These are phyloP conservation scores for Girardia tigrina DNA, from an alignment of 2,888 invertebrate genomes.

Conservation along the genomic window DNA sequence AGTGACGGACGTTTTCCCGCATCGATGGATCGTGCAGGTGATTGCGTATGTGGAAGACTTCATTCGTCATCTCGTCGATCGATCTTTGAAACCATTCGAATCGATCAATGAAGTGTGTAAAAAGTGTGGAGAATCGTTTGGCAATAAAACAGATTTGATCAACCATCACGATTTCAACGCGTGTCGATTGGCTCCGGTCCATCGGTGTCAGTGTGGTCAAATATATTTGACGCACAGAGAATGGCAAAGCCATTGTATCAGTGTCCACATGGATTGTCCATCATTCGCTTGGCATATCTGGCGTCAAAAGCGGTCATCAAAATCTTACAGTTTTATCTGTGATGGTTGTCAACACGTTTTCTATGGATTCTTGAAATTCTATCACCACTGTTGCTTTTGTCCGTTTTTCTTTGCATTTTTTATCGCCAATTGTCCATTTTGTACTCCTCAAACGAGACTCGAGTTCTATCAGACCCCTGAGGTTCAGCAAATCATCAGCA, in stretches of 20 bases:
- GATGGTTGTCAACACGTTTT: background rate
- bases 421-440: background rate
- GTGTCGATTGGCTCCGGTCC: background rate
- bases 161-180: background rate
- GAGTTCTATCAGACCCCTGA: background rate
- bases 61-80: too few relatives aligned
- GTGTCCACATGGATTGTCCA: background rate
- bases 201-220: background rate
- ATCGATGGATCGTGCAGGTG: too few relatives aligned
- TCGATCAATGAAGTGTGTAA: background rate
- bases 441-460: background rate
- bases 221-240: background rate
- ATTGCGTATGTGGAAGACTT: too few relatives aligned
- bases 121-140: background rate
- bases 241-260: background rate
- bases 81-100: background rate
- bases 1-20: background rate
- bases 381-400: background rate
- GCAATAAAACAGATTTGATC: background rate
- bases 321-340: background rate
- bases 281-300: background rate
- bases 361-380: background rate
- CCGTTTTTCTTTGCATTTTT: background rate
- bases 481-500: background rate
- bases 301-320: background rate